A percentile compares a stretch with the other conserved stretches of the same genome.
phyloP scores from a whole-genome alignment of 1,140 invertebrate genomes.

The Drosophila melanica region DNA sequence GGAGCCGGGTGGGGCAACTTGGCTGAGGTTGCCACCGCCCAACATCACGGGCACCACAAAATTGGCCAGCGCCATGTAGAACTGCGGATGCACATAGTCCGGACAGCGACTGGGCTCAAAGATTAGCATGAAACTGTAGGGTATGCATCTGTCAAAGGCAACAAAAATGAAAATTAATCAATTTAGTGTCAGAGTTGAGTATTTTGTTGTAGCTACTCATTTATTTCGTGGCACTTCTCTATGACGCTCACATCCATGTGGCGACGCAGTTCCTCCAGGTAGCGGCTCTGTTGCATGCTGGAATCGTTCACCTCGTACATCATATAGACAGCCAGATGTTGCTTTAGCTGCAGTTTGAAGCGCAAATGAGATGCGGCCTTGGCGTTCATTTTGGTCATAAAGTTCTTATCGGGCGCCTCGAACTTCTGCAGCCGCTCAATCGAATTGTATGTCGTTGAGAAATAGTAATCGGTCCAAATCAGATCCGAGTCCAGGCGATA shows the following conservation, averaged over 20 bases:
- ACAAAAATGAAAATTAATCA: too few relatives aligned
- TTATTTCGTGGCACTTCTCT: background rate
- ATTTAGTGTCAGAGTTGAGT: too few relatives aligned
- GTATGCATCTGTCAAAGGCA: slow-evolving; percentile 34
- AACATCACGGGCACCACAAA: slow-evolving; percentile 57
- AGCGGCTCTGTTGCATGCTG: slow-evolving; percentile 23
- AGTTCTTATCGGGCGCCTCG: background rate
- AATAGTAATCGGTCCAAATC: slow-evolving; percentile 51
- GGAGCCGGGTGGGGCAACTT: slow-evolving; percentile 37
- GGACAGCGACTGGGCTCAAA: slow-evolving; percentile 52
- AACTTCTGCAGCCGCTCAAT: slow-evolving; percentile 17
- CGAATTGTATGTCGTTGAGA: background rate
- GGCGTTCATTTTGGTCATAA: background rate
- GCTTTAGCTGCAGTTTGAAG: slow-evolving; percentile 11
- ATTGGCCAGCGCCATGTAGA: slow-evolving; percentile 47
- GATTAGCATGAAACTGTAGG: slow-evolving; percentile 59
- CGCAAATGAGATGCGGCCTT: background rate
- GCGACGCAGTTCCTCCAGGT: slow-evolving; percentile 42
- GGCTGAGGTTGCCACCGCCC: slow-evolving; percentile 36
- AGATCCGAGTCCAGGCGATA: slow-evolving; percentile 64
- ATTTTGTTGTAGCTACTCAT: slow-evolving; percentile 28
- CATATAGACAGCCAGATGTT: slow-evolving; percentile 20
- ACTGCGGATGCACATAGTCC: slow-evolving; percentile 52
- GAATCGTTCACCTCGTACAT: slow-evolving; percentile 31
- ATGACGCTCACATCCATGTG: slow-evolving; percentile 23